Evolutionary conservation across 2,888 invertebrate species (phyloP), one percentile per base, ranked within the genome.

Genomic region (Lasioglossum malachurum): DNA sequence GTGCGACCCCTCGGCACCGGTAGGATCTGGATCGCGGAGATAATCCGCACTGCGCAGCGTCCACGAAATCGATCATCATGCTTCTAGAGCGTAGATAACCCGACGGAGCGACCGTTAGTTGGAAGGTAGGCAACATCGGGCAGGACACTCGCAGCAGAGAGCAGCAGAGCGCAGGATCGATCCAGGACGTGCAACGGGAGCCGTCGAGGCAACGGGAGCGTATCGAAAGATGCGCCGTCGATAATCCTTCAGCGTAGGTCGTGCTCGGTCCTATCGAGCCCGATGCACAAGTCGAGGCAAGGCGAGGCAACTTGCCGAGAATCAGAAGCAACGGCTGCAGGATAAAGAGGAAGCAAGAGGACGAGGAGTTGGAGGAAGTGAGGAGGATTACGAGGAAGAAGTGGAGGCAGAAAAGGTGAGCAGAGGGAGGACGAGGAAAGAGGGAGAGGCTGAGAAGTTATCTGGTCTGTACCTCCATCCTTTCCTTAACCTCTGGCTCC

Each of bases 201-300:
- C 87, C 75, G 82, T 73, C 78, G 89, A 84, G 87, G 89, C 82
- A 92, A 92, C 92, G 90, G 93, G 91, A 92, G 92, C 91, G 90
- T 92, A 89, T 88, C 92, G 90, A 91, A 80, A 93, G 93, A 90
- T 91, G 87, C 88, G 86, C 80, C 87, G 86, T 91, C 89, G 92
- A 92, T 92, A 92, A 93, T 92, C 91, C 91, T 87, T 85, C 87
- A 84, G 92, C 92, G 89, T 89, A 88, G 88, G 91, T 92, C 90
- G 90, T 90, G 91, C 88, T 49, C 81, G 86, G 78, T 83, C 87
- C 90, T 91, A 92, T 90, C 91, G 83, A 79, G 88, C 78, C 53
- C 80, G 87, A 80, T 80, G 77, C 72, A 76, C 88, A 64, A 75
- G 82, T 38, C 75, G 78, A 53, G 53, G 53, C 53, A 23, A 41